Percentiles rank a stretch among this genome's conserved stretches.
These are phyloP conservation scores for Lepidostoma basale DNA, from an alignment of 1,140 invertebrate species.

Conservation along the genomic window DNA sequence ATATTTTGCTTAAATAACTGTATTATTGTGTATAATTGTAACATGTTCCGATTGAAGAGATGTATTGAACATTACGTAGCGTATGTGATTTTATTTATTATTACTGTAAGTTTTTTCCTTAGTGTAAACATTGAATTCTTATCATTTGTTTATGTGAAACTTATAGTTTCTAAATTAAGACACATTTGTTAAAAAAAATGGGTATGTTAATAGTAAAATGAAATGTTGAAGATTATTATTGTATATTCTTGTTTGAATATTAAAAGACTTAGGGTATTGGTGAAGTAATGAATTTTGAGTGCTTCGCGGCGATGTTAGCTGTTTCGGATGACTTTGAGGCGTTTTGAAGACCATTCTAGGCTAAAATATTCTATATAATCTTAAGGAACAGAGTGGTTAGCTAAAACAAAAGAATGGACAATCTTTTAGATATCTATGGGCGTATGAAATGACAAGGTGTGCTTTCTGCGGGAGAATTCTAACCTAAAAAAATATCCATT, in stretches of 20 bases:
- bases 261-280: conserved; percentile 9
- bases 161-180: neutral
- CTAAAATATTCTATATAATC: neutral
- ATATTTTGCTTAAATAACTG: conserved; percentile 8
- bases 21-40: neutral
- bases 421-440: conserved; percentile 3
- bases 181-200: conserved; percentile 15
- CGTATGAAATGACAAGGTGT: too few relatives aligned
- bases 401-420: conserved; percentile 17
- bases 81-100: neutral
- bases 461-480: too few relatives aligned
- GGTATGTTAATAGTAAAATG: neutral
- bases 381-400: neutral
- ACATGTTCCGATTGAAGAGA: neutral
- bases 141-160: conserved; percentile 1
- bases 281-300: neutral
- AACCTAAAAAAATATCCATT: too few relatives aligned
- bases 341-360: conserved; percentile 4
- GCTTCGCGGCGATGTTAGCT: conserved; percentile 1
- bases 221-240: conserved; percentile 13
- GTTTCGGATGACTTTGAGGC: neutral
- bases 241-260: neutral
- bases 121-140: neutral
- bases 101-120: too few relatives aligned
- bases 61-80: neutral